A percentile compares a stretch with the other conserved stretches of the same genome.
Evolutionary conservation across 30 jellyfish, hydroid and myxozoan species (phyloP).

Genomic region (Aurelia aurita): DNA sequence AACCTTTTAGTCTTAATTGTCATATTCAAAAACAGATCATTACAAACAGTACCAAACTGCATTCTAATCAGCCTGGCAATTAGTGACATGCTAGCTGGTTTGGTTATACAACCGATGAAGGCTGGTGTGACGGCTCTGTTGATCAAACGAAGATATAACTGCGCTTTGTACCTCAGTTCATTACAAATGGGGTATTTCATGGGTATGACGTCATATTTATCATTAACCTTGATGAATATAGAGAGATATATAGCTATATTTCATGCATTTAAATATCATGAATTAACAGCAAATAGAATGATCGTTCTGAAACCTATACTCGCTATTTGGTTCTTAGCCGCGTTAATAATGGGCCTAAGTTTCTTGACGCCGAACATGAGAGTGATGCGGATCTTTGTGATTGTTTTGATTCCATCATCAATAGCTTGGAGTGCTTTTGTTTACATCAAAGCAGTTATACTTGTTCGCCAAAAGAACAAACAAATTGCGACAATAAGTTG

Average conservation of each 20-base stretch:
- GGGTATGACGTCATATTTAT: constrained; percentile 69
- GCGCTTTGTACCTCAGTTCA: constrained; percentile 52
- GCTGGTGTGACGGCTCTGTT: constrained; percentile 27
- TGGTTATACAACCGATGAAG: constrained; percentile 64
- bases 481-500: constrained; percentile 30
- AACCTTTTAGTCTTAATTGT: constrained; percentile 52
- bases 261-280: constrained; percentile 50
- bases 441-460: constrained; percentile 37
- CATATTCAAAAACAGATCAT: constrained; percentile 28
- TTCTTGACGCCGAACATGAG: constrained; percentile 69
- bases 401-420: constrained; percentile 52
- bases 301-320: constrained; percentile 32
- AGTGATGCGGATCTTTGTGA: constrained; percentile 58
- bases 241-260: constrained; percentile 68
- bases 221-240: constrained; percentile 58
- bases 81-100: constrained; percentile 66
- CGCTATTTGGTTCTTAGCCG: constrained; percentile 59
- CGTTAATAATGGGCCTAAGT: constrained; percentile 57
- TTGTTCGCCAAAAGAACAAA: constrained; percentile 36
- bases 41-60: constrained; percentile 64
- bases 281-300: constrained; percentile 20
- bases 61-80: constrained; percentile 55
- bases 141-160: constrained; percentile 6
- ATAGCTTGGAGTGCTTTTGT: constrained; percentile 70
- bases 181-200: constrained; percentile 52